Conservation (phyloP, 2,113 vertebrate genomes). For the Gallinago paraguaiae region DNA sequence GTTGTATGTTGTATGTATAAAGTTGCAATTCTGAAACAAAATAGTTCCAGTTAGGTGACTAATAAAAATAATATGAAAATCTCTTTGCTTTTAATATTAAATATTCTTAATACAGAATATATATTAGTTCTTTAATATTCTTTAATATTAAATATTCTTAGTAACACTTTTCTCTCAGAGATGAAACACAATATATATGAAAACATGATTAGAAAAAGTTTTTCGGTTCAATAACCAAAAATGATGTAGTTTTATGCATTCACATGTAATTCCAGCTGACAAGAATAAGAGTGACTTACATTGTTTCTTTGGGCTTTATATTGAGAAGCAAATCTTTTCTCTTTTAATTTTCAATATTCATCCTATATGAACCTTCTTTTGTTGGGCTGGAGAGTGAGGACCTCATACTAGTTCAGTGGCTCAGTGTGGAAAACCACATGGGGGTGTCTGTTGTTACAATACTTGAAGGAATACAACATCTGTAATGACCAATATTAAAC, state of each 20-base stretch:
- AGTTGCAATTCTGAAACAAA: neutral
- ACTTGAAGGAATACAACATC: neutral
- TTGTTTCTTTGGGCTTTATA: neutral
- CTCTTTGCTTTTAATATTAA: neutral
- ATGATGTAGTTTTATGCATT: neutral
- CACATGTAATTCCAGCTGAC: neutral
- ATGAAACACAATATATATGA: neutral
- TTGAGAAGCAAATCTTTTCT: neutral
- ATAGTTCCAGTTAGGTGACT: neutral
- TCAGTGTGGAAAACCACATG: neutral
- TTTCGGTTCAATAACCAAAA: neutral
- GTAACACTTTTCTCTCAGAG: neutral
- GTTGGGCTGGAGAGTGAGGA: neutral
- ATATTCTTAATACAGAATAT: neutral
- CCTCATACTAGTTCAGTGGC: neutral
- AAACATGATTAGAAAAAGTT: neutral
- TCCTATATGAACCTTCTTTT: neutral
- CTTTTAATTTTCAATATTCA: neutral
- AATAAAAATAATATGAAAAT: neutral
- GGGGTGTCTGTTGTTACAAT: neutral
- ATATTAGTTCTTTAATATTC: too few species aligned
- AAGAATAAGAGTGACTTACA: neutral
- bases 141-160: too few species aligned
- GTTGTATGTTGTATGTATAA: neutral
- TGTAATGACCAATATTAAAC: neutral